These are phyloP conservation scores for Thaumetopoea pityocampa DNA, from an alignment of 1,140 invertebrate genomes.

Conservation along the genomic window DNA sequence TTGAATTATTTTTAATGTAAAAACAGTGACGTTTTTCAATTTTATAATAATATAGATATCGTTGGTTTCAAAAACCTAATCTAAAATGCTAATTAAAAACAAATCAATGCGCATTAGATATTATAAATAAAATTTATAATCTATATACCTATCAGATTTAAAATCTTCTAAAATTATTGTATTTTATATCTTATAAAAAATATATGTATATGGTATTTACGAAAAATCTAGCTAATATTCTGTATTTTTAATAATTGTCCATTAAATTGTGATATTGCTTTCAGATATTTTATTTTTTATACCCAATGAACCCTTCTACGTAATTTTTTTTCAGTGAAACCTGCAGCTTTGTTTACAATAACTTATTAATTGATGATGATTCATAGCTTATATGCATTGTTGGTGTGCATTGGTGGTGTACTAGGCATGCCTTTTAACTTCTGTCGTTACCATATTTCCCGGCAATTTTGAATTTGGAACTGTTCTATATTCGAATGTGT, in stretches of 20 bases:
- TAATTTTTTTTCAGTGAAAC: not conserved
- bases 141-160: conserved; percentile 19
- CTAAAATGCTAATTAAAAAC: not conserved
- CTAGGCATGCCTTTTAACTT: no score
- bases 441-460: no score
- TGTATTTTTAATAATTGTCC: conserved; percentile 50
- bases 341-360: no score
- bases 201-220: conserved; percentile 8
- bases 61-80: no score
- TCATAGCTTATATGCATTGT: no score
- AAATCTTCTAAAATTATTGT: conserved; percentile 11
- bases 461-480: no score
- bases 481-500: no score
- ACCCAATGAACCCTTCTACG: not conserved
- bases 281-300: conserved; percentile 29
- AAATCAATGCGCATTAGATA: conserved; percentile 15
- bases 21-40: no score
- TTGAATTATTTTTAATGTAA: no score
- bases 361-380: no score
- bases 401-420: no score
- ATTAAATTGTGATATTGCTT: conserved; percentile 63
- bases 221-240: conserved; percentile 18
- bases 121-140: conserved; percentile 13
- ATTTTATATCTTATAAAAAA: conserved; percentile 16
- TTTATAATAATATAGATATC: no score